Conservation (phyloP, 2,888 invertebrate species). For the Poecilus cupreus region DNA sequence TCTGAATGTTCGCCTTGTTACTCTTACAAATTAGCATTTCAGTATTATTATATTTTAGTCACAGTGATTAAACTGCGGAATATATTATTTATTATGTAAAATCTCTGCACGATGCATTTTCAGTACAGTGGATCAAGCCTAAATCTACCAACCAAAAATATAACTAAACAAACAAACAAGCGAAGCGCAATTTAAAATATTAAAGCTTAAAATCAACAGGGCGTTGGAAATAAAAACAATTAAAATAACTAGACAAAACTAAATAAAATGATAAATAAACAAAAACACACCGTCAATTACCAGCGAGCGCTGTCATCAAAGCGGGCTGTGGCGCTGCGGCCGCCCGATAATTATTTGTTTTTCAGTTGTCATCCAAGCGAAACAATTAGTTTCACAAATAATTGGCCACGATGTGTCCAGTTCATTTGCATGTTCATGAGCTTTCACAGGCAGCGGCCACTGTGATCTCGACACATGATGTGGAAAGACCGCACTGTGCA, state of each 20-base stretch:
- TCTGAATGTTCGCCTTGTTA: too few relatives aligned
- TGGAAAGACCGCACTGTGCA: constrained; percentile 6
- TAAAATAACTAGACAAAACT: constrained; percentile 30
- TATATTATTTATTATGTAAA: too few relatives aligned
- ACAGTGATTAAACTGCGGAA: too few relatives aligned
- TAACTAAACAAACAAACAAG: background rate
- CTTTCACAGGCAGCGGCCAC: background rate
- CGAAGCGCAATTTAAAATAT: constrained; percentile 1
- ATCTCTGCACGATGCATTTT: background rate
- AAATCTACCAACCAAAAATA: constrained; percentile 3
- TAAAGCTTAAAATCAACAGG: constrained; percentile 21
- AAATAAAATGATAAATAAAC: constrained; percentile 43
- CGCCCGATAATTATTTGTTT: constrained; percentile 49
- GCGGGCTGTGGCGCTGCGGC: constrained; percentile 9
- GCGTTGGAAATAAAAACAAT: constrained; percentile 12
- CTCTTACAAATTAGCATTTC: too few relatives aligned
- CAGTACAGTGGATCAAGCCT: background rate
- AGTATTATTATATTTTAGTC: too few relatives aligned
- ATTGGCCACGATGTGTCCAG: constrained; percentile 46
- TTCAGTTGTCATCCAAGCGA: constrained; percentile 47
- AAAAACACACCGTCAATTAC: constrained; percentile 39
- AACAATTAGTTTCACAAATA: constrained; percentile 54
- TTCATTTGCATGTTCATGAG: constrained; percentile 20
- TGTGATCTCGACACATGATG: constrained; percentile 9
- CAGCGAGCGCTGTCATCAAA: constrained; percentile 19